phyloP scores from a whole-genome alignment of 2,113 vertebrate species.

The Psilopogon haemacephalus region DNA sequence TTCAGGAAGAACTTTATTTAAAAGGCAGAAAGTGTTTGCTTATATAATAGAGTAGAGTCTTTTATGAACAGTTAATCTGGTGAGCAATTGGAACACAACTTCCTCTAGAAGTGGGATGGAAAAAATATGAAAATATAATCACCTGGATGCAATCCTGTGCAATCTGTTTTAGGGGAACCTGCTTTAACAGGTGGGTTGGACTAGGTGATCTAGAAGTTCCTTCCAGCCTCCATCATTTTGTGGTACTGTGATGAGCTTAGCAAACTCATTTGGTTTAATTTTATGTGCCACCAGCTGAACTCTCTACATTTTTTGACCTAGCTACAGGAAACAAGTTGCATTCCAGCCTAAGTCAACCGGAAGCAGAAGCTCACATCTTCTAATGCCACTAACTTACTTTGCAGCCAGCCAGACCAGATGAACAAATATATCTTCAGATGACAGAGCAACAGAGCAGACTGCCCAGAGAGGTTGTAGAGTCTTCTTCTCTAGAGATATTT shows the following conservation, averaged over 20 bases:
- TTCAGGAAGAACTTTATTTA: neutral
- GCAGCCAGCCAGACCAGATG: neutral
- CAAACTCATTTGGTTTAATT: neutral
- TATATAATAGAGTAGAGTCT: neutral
- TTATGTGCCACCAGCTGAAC: fast-evolving
- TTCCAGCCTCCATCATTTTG: neutral
- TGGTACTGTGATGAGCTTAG: neutral
- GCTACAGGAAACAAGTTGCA: neutral
- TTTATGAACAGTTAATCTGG: neutral
- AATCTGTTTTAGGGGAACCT: neutral
- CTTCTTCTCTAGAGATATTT: too few species aligned
- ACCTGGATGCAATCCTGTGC: neutral
- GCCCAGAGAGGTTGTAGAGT: too few species aligned
- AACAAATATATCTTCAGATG: neutral
- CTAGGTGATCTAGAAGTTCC: neutral
- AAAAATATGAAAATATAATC: neutral
- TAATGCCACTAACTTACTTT: too few species aligned
- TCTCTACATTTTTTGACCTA: fast-evolving
- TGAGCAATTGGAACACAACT: neutral
- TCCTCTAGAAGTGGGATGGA: neutral
- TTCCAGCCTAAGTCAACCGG: neutral
- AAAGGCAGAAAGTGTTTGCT: neutral
- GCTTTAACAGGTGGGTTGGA: neutral
- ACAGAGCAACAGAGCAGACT: too few species aligned
- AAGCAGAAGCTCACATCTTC: neutral